Conservation (phyloP, 53 echinoderm and acorn worm genomes). For the Astropecten irregularis region DNA sequence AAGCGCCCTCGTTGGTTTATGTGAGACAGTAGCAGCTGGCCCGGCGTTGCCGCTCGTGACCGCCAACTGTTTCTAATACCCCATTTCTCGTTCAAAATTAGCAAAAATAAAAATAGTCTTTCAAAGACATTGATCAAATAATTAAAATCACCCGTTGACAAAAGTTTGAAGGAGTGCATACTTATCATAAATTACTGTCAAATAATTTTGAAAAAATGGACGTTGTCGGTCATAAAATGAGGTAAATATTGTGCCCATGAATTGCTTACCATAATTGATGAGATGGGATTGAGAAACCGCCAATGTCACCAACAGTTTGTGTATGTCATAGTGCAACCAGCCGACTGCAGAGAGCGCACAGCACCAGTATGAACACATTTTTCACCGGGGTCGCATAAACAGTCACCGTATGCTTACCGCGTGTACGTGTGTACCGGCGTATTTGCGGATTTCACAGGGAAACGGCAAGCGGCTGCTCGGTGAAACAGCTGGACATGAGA, state of each 20-base stretch:
- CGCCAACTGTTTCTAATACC: constrained; percentile 42
- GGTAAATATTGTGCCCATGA: constrained; percentile 27
- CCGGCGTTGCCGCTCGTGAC: constrained; percentile 58
- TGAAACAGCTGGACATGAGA: constrained; percentile 52
- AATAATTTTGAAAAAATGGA: background rate
- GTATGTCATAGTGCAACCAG: background rate
- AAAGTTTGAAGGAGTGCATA: constrained; percentile 31
- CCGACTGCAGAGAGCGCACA: background rate
- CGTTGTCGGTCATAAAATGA: background rate
- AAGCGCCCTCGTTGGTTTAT: constrained; percentile 52
- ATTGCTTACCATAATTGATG: background rate
- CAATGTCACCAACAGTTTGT: background rate
- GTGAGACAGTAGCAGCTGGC: constrained; percentile 62
- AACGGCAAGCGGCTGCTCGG: background rate
- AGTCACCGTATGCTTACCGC: too few species aligned
- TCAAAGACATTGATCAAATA: background rate
- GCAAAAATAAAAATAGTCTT: background rate
- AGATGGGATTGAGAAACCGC: constrained; percentile 38
- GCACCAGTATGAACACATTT: background rate
- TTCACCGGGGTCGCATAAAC: background rate
- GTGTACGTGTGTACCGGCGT: background rate
- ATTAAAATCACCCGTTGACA: too few species aligned
- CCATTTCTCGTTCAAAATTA: background rate
- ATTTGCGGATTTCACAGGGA: background rate
- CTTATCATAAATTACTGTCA: background rate